phyloP scores from a whole-genome alignment of 2,888 invertebrate genomes.

The Eupsilia transversa region DNA sequence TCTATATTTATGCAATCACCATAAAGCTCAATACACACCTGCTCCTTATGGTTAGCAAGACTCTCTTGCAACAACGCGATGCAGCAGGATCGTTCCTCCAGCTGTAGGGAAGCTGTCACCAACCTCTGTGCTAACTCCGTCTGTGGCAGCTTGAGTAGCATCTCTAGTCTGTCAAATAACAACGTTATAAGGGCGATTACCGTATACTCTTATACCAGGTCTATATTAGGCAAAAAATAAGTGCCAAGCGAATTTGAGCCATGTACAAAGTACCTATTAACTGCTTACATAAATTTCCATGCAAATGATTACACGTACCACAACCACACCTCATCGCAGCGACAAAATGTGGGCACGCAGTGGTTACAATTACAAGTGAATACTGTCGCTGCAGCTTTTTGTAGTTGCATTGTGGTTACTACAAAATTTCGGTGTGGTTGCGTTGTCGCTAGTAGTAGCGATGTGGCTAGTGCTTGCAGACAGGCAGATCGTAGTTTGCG shows the following conservation, averaged over 20 bases:
- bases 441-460: background rate
- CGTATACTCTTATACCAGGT: background rate
- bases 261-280: background rate
- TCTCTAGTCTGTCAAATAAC: constrained; percentile 85
- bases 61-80: constrained; percentile 91
- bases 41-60: constrained; percentile 89
- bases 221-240: background rate
- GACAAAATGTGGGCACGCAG: background rate
- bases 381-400: background rate
- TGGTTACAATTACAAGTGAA: background rate
- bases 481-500: background rate
- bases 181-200: background rate
- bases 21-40: constrained; percentile 75
- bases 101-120: constrained; percentile 91
- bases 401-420: background rate
- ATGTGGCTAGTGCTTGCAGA: background rate
- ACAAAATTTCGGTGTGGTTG: background rate
- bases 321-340: background rate
- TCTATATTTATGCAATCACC: background rate
- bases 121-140: constrained; percentile 92
- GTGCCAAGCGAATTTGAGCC: background rate
- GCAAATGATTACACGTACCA: background rate
- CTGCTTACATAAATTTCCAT: background rate
- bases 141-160: constrained; percentile 88
- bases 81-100: constrained; percentile 91